These are phyloP conservation scores for Gulo gulo DNA, from an alignment of 2,113 vertebrate genomes.

Conservation along the genomic window DNA sequence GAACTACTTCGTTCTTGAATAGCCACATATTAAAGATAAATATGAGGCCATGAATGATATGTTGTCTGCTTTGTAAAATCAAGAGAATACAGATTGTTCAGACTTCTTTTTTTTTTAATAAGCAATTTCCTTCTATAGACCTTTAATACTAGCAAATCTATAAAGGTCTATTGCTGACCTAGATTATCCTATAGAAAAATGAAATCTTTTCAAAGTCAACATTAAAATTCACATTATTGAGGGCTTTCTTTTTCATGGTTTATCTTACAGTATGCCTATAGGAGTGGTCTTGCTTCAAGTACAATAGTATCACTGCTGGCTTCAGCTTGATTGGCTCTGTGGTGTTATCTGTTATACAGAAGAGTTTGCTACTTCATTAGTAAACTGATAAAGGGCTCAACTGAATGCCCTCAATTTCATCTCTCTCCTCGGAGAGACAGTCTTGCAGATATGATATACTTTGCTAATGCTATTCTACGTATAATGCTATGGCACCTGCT, in stretches of 20 bases:
- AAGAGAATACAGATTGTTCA: slow-evolving; percentile 62
- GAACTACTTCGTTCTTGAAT: slow-evolving; percentile 41
- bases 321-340: not conserved
- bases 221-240: slow-evolving; percentile 62
- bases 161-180: slow-evolving; percentile 58
- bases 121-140: slow-evolving; percentile 58
- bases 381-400: slow-evolving; percentile 48
- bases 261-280: slow-evolving; percentile 32
- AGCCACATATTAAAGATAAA: slow-evolving; percentile 68
- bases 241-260: slow-evolving; percentile 29
- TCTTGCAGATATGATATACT: slow-evolving; percentile 37
- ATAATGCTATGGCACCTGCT: not conserved
- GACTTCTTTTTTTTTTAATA: not conserved
- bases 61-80: slow-evolving; percentile 64
- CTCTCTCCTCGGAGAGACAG: slow-evolving; percentile 25
- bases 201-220: slow-evolving; percentile 60
- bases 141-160: slow-evolving; percentile 52
- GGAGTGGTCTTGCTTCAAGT: not conserved
- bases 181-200: slow-evolving; percentile 59
- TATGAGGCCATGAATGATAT: slow-evolving; percentile 43
- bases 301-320: not conserved
- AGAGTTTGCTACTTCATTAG: slow-evolving; percentile 50
- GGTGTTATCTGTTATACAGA: slow-evolving; percentile 6
- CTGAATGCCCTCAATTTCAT: slow-evolving; percentile 52
- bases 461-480: slow-evolving; percentile 24